These are phyloP conservation scores for Ibycter americanus DNA, from an alignment of 2,797 vertebrate species.

Conservation along the genomic window DNA sequence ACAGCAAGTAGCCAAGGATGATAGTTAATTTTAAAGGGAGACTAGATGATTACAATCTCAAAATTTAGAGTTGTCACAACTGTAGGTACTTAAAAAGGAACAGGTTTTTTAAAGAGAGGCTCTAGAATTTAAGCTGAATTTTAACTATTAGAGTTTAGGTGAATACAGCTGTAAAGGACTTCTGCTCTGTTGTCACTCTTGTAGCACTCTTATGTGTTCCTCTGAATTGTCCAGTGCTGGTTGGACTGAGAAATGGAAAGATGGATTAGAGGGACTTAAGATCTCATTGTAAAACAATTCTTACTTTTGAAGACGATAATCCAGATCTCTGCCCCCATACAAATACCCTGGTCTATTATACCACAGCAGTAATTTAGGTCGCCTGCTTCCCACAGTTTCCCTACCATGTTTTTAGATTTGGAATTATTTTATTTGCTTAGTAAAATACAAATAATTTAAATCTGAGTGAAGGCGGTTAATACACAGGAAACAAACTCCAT, in stretches of 20 bases:
- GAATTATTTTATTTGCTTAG: slow-evolving; percentile 22
- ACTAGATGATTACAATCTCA: neutral
- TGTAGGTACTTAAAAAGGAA: neutral
- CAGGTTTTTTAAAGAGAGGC: neutral
- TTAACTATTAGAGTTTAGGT: neutral
- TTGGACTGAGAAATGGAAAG: neutral
- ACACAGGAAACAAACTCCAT: neutral
- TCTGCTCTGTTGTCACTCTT: neutral
- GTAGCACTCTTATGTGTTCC: neutral
- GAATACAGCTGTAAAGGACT: neutral
- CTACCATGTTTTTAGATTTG: neutral
- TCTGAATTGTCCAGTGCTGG: neutral
- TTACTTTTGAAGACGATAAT: neutral
- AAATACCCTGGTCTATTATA: neutral
- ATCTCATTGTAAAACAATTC: neutral
- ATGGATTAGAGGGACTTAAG: neutral
- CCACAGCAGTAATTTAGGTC: neutral
- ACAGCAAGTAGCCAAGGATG: neutral
- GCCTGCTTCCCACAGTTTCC: neutral
- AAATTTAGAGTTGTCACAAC: neutral
- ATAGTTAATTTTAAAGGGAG: neutral
- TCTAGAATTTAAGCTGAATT: neutral
- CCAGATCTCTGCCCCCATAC: neutral
- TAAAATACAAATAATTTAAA: slow-evolving; percentile 38
- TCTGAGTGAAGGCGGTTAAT: slow-evolving; percentile 25